phyloP scores from a whole-genome alignment of 1,140 invertebrate genomes.

The Heliconius congener region DNA sequence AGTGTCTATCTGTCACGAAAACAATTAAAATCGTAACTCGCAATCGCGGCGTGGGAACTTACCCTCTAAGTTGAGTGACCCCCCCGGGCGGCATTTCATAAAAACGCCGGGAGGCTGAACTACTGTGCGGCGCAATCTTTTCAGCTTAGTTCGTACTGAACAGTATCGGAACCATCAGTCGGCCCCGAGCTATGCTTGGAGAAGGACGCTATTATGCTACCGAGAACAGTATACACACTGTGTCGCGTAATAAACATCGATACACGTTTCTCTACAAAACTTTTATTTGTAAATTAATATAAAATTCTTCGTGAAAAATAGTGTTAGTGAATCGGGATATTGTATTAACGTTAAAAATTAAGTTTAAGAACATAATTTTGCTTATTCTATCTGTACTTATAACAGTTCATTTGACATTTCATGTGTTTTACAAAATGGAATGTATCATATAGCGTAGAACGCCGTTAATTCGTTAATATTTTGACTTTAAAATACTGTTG shows the following conservation, averaged over 20 bases:
- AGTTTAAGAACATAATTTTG: not conserved
- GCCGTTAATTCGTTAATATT: not conserved
- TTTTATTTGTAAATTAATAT: slow-evolving; percentile 15
- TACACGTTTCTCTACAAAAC: slow-evolving; percentile 16
- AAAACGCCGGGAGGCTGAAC: slow-evolving; percentile 53
- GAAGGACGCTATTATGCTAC: slow-evolving; percentile 37
- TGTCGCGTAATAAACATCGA: slow-evolving; percentile 70
- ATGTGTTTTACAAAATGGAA: not conserved
- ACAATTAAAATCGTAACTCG: slow-evolving; percentile 24
- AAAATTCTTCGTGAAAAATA: slow-evolving; percentile 7
- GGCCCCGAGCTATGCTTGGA: slow-evolving; percentile 43
- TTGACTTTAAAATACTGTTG: not conserved
- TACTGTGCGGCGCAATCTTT: slow-evolving; percentile 48
- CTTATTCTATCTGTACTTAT: not conserved
- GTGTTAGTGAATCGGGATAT: not conserved
- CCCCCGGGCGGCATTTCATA: slow-evolving; percentile 54
- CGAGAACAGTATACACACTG: slow-evolving; percentile 19
- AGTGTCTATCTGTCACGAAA: slow-evolving; percentile 10
- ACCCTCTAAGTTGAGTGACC: slow-evolving; percentile 64
- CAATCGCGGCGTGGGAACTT: slow-evolving; percentile 37
- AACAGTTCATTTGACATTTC: not conserved
- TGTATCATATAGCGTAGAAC: not conserved
- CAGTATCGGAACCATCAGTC: slow-evolving; percentile 49
- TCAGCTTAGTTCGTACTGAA: slow-evolving; percentile 46
- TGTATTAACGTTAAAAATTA: not conserved